Evolutionary conservation across 1,140 invertebrate species (phyloP), one percentile per base, ranked within the genome.

Genomic region (Megalopta genalis): DNA sequence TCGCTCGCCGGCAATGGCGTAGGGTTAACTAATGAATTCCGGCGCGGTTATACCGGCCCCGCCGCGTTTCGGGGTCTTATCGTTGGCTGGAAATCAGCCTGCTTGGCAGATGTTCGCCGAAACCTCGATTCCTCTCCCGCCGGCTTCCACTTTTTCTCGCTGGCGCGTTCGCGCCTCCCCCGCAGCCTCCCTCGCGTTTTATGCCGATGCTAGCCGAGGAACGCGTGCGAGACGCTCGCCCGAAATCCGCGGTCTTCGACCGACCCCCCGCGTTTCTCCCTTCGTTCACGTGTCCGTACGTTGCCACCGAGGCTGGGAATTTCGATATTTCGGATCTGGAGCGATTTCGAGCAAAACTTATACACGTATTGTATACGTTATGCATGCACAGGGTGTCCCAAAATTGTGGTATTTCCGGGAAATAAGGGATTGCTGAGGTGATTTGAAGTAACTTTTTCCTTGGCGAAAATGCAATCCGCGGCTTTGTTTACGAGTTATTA

Each of bases 11-110:
- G 16, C 9, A 46, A 54, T 9, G 68, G 27, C 76, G 69, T 69
- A 77, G 64, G 81, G 84, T 88, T 89, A 87, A 87, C 79, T 88
- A 89, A 89, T 86, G 85, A 84, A 87, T 87, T 84, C 82, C 74
- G 84, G 78, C 80, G 82, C 71, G 78, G 84, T 85, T 87, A 85
- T 84, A 80, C 73, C 79, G 80, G 49, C 52, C 64, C 83, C 60
- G 64, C 57, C 60, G 70, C 77, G 64, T 86, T 84, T 81, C 83
- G 82, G 75, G 74, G 84, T 86, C 87, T 89, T 90, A 90, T 90
- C 88, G 86, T 81, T 75, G 84, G 86, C 67, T 88, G 86, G 82
- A 87, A 83, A 90, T 88, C 87, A 85, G 85, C 82, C 82, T 85
- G 79, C 81, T 81, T 72, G 86, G 86, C 88, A 90, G 88, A 90